Conservation (phyloP, 2,113 vertebrate genomes). For the Nannobrachium achirus region DNA sequence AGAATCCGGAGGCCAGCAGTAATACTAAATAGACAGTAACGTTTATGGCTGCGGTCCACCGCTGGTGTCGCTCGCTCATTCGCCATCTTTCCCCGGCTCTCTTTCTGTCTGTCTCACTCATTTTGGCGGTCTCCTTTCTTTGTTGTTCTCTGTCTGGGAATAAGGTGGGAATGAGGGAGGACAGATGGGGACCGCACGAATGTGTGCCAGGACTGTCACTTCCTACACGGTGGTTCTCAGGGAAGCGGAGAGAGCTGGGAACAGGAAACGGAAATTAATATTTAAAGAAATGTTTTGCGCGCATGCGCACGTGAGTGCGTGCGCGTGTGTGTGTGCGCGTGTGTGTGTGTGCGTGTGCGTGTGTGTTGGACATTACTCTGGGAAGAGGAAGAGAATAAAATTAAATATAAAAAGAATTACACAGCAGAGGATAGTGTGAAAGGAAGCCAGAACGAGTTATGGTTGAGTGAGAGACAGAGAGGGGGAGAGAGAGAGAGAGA, state of each 20-base stretch:
- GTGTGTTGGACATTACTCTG: constrained; percentile 49
- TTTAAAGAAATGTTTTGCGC: constrained; percentile 62
- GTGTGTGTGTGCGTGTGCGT: constrained; percentile 13
- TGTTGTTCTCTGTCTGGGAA: constrained; percentile 17
- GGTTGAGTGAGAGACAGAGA: not conserved
- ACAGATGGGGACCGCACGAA: constrained; percentile 48
- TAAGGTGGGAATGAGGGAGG: constrained; percentile 51
- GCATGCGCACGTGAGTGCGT: constrained; percentile 19
- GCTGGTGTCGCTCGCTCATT: not conserved
- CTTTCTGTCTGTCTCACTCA: not conserved
- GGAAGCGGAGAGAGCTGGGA: constrained; percentile 68
- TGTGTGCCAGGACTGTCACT: constrained; percentile 62
- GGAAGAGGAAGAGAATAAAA: constrained; percentile 26
- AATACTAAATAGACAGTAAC: constrained; percentile 52
- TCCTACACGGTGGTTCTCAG: constrained; percentile 76
- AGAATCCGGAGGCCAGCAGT: constrained; percentile 38
- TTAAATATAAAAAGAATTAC: constrained; percentile 27
- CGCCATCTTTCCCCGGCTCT: constrained; percentile 1
- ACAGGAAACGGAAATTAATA: constrained; percentile 78
- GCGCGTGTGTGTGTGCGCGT: constrained; percentile 5
- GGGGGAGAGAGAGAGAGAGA: constrained; percentile 7
- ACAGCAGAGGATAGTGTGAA: constrained; percentile 47
- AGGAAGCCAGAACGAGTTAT: constrained; percentile 54
- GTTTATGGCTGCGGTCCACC: constrained; percentile 29
- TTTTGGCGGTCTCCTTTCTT: not conserved